phyloP scores from a whole-genome alignment of 2,113 vertebrate genomes.

The Balaeniceps rex region DNA sequence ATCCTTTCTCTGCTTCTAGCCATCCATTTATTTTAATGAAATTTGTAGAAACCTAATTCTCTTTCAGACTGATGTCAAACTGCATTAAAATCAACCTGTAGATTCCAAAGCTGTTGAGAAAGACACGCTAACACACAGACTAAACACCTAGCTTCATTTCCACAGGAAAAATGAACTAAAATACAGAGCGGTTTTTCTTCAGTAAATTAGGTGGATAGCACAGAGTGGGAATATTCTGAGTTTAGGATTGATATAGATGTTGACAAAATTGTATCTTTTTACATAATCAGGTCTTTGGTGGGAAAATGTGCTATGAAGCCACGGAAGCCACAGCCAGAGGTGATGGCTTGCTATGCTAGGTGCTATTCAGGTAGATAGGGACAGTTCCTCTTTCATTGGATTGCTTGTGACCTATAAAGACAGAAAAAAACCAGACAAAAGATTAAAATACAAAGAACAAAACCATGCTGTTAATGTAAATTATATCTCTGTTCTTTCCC shows the following conservation, averaged over 20 bases:
- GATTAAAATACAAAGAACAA: background rate
- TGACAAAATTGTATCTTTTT: background rate
- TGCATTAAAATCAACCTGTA: background rate
- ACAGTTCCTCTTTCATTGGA: background rate
- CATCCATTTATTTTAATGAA: background rate
- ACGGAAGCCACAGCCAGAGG: background rate
- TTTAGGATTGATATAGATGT: background rate
- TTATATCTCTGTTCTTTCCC: background rate
- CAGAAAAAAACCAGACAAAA: background rate
- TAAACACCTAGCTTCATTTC: background rate
- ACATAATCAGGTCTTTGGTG: background rate
- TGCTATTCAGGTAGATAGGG: background rate
- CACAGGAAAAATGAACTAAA: background rate
- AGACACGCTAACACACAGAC: background rate
- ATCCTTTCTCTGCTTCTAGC: background rate
- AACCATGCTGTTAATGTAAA: background rate
- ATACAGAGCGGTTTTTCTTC: background rate
- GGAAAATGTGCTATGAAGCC: background rate
- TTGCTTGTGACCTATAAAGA: background rate
- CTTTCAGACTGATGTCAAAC: background rate
- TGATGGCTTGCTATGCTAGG: background rate
- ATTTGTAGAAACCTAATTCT: background rate
- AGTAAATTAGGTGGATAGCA: background rate
- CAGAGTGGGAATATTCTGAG: background rate
- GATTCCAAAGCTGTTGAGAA: background rate